These are phyloP conservation scores for Notodonta ziczac DNA, from an alignment of 2,888 invertebrate species.

Conservation along the genomic window DNA sequence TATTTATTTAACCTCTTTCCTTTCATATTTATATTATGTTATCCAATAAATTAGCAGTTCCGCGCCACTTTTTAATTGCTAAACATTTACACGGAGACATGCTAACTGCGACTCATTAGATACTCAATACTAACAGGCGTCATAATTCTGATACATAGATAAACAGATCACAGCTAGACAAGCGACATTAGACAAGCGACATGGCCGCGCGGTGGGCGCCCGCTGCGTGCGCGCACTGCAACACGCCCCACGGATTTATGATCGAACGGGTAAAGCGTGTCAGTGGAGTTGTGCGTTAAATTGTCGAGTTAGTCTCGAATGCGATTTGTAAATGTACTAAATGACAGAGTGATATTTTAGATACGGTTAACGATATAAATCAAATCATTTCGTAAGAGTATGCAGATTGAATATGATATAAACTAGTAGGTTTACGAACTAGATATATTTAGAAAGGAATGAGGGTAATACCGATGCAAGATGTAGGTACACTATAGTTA, in stretches of 20 bases:
- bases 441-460: not conserved
- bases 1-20: too few species aligned
- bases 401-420: not conserved
- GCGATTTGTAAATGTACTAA: slow-evolving; percentile 1
- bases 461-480: too few species aligned
- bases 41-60: too few species aligned
- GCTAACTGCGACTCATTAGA: not conserved
- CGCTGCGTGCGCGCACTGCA: slow-evolving; percentile 30
- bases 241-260: slow-evolving; percentile 17
- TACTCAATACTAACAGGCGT: slow-evolving; percentile 1
- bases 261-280: slow-evolving; percentile 10
- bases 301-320: not conserved
- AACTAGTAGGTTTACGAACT: not conserved
- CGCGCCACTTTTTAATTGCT: not conserved
- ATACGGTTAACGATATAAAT: not conserved
- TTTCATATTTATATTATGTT: too few species aligned
- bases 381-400: not conserved
- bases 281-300: slow-evolving; percentile 3
- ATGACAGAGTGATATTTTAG: slow-evolving; percentile 1
- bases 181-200: slow-evolving; percentile 30
- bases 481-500: too few species aligned
- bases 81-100: not conserved
- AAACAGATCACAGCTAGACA: slow-evolving; percentile 32
- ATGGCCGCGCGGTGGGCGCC: slow-evolving; percentile 29
- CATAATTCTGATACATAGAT: slow-evolving; percentile 23